Conservation (phyloP, 2,888 invertebrate species). For the Agonopterix heracliana region DNA sequence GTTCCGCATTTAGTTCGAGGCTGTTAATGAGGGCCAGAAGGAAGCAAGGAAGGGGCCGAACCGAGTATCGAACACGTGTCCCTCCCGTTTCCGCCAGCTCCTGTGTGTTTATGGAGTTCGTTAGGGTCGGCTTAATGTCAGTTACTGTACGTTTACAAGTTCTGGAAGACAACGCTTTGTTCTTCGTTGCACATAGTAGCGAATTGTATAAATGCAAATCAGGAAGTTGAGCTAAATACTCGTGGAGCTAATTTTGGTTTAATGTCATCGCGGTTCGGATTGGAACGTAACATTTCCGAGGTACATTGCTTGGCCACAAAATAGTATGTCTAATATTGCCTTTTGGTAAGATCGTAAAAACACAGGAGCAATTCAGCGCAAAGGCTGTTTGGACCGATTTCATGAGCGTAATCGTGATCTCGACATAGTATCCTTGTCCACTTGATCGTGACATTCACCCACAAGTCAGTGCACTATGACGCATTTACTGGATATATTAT, state of each 20-base stretch:
- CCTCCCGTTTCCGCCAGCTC: constrained; percentile 29
- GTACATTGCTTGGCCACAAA: too few relatives aligned
- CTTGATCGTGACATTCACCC: constrained; percentile 16
- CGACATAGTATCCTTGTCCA: constrained; percentile 14
- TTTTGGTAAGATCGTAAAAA: too few relatives aligned
- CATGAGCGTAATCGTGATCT: not conserved
- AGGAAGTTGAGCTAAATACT: too few relatives aligned
- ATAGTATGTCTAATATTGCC: too few relatives aligned
- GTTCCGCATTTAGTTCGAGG: constrained; percentile 28
- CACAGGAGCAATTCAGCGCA: too few relatives aligned
- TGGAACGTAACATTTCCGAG: too few relatives aligned
- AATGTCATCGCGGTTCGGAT: too few relatives aligned
- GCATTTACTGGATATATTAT: constrained; percentile 6
- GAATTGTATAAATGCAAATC: too few relatives aligned
- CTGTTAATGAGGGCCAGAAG: constrained; percentile 25
- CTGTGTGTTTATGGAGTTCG: constrained; percentile 6
- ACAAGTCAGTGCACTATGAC: constrained; percentile 16
- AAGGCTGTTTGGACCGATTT: too few relatives aligned
- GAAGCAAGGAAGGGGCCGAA: constrained; percentile 22
- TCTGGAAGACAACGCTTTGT: not conserved
- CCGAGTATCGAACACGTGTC: constrained; percentile 33
- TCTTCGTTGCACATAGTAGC: too few relatives aligned
- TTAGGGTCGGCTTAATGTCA: not conserved
- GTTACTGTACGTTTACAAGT: not conserved
- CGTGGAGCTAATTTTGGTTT: too few relatives aligned